Evolutionary conservation across 2,113 vertebrate species (phyloP), one percentile per base, ranked within the genome.

Genomic region (Syngnathus typhle): DNA sequence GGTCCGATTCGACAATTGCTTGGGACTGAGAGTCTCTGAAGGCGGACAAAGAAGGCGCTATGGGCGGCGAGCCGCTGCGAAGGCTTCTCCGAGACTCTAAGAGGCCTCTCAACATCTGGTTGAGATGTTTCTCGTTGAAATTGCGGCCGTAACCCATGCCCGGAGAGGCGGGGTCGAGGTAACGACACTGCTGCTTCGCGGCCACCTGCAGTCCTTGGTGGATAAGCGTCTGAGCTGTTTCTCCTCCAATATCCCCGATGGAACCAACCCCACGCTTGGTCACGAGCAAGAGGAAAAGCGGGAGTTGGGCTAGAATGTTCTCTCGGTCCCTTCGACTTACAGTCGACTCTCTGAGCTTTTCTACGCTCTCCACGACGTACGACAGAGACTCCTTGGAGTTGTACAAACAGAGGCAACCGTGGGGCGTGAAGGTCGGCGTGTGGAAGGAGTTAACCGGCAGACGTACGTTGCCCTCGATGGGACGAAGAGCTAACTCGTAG

Each of bases 381-480:
- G 93, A 94, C 4, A 99, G 78, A 0, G 96, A 98, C 64, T 99
- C 96, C 85, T 97, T 98, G 11, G 96, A 98, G 85, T 98, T 98
- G 83, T 99, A 99, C 67, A 98, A 94, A 89, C 96, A 98, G 62
- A 99, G 92, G 66, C 95, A 97, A 21, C 96, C 96, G 0, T 99
- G 96, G 0, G 96, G 95, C 15, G 95, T 92, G 70, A 99, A 99
- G 1, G 95, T 96, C 1, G 96, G 92, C 0, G 96, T 98, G 67
- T 98, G 95, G 84, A 99, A 99, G 44, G 96, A 93, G 85, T 99
- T 99, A 56, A 99, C 96, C 1, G 96, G 96, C 65, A 98, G 91
- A 52, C 95, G 91, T 0, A 98, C 95, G 1, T 99, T 99, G 52
- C 96, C 96, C 77, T 99, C 96, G 18, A 99, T 98, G 0, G 96